Conservation (phyloP, 2,797 vertebrate species). For the Danio kyathit region DNA sequence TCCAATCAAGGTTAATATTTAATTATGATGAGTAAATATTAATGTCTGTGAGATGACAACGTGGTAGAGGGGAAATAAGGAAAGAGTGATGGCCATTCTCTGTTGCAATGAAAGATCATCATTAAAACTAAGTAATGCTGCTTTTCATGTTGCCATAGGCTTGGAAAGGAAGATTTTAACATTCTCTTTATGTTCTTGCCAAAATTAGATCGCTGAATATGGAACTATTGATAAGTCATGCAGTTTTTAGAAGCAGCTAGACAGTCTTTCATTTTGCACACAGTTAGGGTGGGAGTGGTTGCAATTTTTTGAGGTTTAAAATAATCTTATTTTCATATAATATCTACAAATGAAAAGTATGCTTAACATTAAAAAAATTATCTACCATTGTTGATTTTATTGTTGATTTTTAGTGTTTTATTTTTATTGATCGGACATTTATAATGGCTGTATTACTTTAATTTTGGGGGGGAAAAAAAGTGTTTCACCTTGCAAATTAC, state of each 20-base stretch:
- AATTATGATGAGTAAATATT: slow-evolving; percentile 67
- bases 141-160: neutral
- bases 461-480: slow-evolving; percentile 20
- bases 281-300: neutral
- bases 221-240: slow-evolving; percentile 8
- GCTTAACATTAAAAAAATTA: no score
- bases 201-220: slow-evolving; percentile 17
- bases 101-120: slow-evolving; percentile 4
- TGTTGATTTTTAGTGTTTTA: no score
- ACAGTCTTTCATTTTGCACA: neutral
- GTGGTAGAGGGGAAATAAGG: slow-evolving; percentile 30
- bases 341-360: neutral
- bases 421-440: no score
- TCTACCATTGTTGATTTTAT: no score
- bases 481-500: slow-evolving; percentile 56
- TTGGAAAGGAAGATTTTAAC: neutral
- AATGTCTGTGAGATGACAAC: slow-evolving; percentile 58
- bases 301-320: neutral
- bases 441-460: no score
- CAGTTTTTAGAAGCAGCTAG: neutral
- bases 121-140: slow-evolving; percentile 7
- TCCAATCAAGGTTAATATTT: slow-evolving; percentile 67
- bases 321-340: neutral
- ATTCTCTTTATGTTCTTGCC: neutral
- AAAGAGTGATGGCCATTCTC: slow-evolving; percentile 5